These are phyloP conservation scores for Anarrhichthys ocellatus DNA, from an alignment of 2,113 vertebrate species.

Conservation along the genomic window DNA sequence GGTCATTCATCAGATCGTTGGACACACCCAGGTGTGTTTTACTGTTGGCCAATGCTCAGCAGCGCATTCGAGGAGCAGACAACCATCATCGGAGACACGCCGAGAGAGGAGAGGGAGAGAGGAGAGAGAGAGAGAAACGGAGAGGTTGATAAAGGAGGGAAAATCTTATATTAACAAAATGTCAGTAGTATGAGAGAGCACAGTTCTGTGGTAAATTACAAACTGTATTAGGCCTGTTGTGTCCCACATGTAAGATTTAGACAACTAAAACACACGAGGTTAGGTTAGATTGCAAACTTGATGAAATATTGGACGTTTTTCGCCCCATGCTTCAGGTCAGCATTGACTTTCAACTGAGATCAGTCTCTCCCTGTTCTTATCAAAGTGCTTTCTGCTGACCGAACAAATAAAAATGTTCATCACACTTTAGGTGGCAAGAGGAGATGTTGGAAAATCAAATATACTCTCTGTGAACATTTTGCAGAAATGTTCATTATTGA, in stretches of 20 bases:
- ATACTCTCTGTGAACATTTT: not conserved
- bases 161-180: constrained; percentile 22
- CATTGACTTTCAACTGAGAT: not conserved
- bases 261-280: not conserved
- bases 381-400: not conserved
- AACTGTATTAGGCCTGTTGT: not conserved
- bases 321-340: not conserved
- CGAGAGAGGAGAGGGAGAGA: not conserved
- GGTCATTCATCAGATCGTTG: constrained; percentile 82
- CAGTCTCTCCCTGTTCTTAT: not conserved
- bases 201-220: not conserved
- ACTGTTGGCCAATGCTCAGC: constrained; percentile 80
- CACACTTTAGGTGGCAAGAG: not conserved
- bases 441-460: not conserved
- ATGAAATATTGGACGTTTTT: not conserved
- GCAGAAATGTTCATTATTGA: not conserved
- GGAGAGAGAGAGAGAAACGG: not conserved
- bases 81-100: constrained; percentile 51
- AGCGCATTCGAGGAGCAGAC: constrained; percentile 73
- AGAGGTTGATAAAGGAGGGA: constrained; percentile 17
- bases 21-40: constrained; percentile 84
- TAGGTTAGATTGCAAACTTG: not conserved
- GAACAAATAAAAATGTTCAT: not conserved
- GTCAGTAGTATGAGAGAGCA: not conserved
- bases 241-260: not conserved